These are phyloP conservation scores for Trogon surrucura DNA, from an alignment of 2,113 vertebrate genomes.

Conservation along the genomic window DNA sequence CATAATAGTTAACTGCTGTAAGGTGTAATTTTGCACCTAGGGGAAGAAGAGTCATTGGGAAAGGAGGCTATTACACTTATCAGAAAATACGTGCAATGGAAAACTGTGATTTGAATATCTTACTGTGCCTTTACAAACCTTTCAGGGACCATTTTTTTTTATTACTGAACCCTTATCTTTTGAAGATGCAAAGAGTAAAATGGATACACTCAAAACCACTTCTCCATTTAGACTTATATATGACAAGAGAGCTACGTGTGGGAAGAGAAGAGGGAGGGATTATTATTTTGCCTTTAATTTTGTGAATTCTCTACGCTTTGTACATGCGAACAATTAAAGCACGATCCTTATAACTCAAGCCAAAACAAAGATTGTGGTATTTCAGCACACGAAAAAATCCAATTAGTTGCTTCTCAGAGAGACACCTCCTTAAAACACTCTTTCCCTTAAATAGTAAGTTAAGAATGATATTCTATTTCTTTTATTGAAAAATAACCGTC, in stretches of 20 bases:
- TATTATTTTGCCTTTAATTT: neutral
- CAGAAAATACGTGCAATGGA: neutral
- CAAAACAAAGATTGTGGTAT: slow-evolving; percentile 18
- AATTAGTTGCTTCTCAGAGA: neutral
- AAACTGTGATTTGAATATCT: neutral
- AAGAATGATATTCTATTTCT: neutral
- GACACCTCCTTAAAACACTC: neutral
- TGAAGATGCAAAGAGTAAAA: neutral
- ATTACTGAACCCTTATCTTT: neutral
- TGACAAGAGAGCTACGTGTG: neutral
- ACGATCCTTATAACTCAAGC: neutral
- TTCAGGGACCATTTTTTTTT: neutral
- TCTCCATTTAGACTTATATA: neutral
- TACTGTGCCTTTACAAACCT: neutral
- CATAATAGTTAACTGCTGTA: neutral
- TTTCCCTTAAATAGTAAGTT: neutral
- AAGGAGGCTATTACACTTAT: neutral
- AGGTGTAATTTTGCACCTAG: neutral
- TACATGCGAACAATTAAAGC: neutral
- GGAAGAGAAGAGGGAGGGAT: neutral
- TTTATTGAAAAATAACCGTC: slow-evolving; percentile 12
- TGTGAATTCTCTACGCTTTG: neutral
- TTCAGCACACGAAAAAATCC: slow-evolving; percentile 1
- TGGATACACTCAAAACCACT: neutral
- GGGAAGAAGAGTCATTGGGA: neutral